These are phyloP conservation scores for Neoitamus cyanurus DNA, from an alignment of 2,888 invertebrate species.

Conservation along the genomic window DNA sequence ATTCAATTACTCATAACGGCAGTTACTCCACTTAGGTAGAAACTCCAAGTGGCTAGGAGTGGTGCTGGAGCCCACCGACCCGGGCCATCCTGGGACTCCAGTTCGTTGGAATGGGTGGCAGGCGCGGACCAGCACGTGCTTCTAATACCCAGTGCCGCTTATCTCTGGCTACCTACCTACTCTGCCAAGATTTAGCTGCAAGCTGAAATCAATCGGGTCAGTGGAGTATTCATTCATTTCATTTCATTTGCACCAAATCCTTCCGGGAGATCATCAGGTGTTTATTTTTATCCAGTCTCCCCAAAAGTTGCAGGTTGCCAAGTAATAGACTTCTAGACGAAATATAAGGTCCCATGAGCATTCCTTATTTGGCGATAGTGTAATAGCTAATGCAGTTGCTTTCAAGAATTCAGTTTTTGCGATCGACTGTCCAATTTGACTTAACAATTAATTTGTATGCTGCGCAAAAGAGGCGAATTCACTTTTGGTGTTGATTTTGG, in stretches of 20 bases:
- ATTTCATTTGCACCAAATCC: not conserved
- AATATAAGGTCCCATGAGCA: not conserved
- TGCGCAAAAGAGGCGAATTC: too few relatives aligned
- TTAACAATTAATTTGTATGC: too few relatives aligned
- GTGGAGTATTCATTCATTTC: conserved; percentile 13
- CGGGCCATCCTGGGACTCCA: not conserved
- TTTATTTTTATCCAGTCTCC: not conserved
- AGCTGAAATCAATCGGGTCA: conserved; percentile 27
- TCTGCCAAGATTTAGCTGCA: not conserved
- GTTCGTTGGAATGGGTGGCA: conserved; percentile 4
- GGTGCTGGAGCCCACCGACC: not conserved
- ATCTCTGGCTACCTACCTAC: not conserved
- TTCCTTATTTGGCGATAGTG: too few relatives aligned
- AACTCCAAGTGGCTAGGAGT: not conserved
- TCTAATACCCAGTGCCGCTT: conserved; percentile 10
- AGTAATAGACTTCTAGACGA: not conserved
- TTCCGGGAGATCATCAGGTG: not conserved
- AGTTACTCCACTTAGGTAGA: conserved; percentile 8
- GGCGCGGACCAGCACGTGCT: conserved; percentile 9
- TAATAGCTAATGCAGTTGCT: too few relatives aligned
- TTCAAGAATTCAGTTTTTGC: too few relatives aligned
- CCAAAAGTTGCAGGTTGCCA: not conserved
- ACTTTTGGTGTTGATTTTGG: too few relatives aligned
- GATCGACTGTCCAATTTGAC: too few relatives aligned
- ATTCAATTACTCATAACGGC: conserved; percentile 34